Conservation (phyloP, 2,888 invertebrate genomes). For the Tinea trinotella region DNA sequence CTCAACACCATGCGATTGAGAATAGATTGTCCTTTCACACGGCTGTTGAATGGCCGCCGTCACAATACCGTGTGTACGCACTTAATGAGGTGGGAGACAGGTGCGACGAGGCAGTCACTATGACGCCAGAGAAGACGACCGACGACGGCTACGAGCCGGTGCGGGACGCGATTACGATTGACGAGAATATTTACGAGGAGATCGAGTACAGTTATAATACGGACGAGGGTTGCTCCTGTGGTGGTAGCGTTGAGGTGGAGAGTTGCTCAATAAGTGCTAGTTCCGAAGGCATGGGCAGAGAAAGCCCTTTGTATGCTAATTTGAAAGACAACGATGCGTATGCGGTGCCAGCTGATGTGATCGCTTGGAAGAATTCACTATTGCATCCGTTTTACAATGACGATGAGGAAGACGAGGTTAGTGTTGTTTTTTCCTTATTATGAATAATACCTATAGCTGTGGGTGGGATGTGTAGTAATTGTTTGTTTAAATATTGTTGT, state of each 20-base stretch:
- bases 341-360: slow-evolving; percentile 62
- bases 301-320: slow-evolving; percentile 63
- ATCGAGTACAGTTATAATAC: slow-evolving; percentile 56
- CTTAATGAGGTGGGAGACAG: slow-evolving; percentile 61
- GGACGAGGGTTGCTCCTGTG: slow-evolving; percentile 61
- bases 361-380: slow-evolving; percentile 67
- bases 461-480: no score
- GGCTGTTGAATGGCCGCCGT: slow-evolving; percentile 48
- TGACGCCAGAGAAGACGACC: slow-evolving; percentile 47
- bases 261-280: slow-evolving; percentile 61
- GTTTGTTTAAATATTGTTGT: no score
- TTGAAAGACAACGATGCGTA: slow-evolving; percentile 61
- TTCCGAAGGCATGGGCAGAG: slow-evolving; percentile 53
- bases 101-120: slow-evolving; percentile 38
- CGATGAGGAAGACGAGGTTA: slow-evolving; percentile 70
- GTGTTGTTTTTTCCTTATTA: slow-evolving; percentile 26
- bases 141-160: slow-evolving; percentile 65
- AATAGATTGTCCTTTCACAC: slow-evolving; percentile 57
- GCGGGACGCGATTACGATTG: slow-evolving; percentile 50
- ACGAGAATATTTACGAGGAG: slow-evolving; percentile 67
- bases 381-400: slow-evolving; percentile 65
- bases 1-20: slow-evolving; percentile 48
- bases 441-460: background rate
- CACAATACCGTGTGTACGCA: slow-evolving; percentile 51
- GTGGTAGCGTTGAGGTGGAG: slow-evolving; percentile 62